Evolutionary conservation across 2,113 vertebrate species (phyloP).

Genomic region (Genyomyrus donnyi): DNA sequence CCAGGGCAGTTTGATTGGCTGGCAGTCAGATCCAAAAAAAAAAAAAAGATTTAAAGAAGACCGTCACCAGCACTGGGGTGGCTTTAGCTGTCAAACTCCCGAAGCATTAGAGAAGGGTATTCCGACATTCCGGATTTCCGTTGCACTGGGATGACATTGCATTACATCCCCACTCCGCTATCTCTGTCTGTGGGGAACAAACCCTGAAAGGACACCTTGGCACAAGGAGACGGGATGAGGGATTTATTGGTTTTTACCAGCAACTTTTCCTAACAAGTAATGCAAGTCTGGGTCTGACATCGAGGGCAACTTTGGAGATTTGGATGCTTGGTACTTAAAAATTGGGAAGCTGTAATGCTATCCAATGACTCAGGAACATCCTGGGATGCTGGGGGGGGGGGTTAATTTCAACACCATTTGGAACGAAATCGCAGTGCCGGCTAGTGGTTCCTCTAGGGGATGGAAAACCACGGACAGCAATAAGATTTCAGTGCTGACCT

Average conservation of each 20-base stretch:
- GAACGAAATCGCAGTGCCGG: neutral
- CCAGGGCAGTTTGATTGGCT: conserved; percentile 57
- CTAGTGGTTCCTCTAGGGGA: neutral
- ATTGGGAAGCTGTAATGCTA: neutral
- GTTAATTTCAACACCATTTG: neutral
- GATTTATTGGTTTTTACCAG: neutral
- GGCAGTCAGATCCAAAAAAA: conserved; percentile 31
- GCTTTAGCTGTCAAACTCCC: neutral
- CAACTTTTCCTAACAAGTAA: neutral
- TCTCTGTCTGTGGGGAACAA: neutral
- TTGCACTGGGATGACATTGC: neutral
- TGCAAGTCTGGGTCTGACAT: neutral
- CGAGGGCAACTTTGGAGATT: neutral
- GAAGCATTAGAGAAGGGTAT: neutral
- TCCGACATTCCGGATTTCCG: neutral
- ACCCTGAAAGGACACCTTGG: neutral
- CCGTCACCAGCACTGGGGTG: neutral
- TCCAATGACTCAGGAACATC: neutral
- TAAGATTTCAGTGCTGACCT: neutral
- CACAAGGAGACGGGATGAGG: neutral
- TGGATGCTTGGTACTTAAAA: neutral
- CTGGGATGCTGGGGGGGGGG: neutral
- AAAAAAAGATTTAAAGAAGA: neutral
- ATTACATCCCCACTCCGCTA: neutral
- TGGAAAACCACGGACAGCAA: neutral